Conservation (phyloP, 2,797 vertebrate species). For the Poecilia picta region DNA sequence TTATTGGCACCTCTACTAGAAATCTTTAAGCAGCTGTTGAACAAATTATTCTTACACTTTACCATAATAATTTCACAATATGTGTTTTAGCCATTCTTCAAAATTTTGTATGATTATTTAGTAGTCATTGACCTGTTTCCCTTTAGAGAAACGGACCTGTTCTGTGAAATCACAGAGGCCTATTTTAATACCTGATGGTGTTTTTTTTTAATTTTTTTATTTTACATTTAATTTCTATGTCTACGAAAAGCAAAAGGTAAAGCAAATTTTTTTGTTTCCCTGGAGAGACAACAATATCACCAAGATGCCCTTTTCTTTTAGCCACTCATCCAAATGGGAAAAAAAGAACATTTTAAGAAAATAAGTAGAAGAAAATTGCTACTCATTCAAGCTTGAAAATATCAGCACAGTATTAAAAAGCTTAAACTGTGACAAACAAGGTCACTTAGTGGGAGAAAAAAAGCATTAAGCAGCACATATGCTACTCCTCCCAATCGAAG, state of each 20-base stretch:
- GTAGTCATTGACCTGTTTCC: background rate
- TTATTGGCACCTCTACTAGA: background rate
- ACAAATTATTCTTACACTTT: background rate
- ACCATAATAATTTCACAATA: background rate
- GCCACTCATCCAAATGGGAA: background rate
- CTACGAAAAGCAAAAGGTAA: background rate
- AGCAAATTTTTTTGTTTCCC: background rate
- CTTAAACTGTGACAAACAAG: background rate
- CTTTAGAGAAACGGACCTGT: background rate
- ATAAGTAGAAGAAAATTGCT: background rate
- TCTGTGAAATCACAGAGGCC: background rate
- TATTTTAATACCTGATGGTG: background rate
- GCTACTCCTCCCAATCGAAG: background rate
- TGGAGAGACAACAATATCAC: background rate
- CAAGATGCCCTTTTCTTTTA: background rate
- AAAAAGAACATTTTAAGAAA: background rate
- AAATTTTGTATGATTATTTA: background rate
- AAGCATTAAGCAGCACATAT: background rate
- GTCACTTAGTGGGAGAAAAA: background rate
- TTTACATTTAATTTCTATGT: background rate
- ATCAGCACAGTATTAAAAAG: background rate
- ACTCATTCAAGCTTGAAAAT: background rate
- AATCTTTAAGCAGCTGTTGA: background rate
- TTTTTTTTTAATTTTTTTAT: background rate
- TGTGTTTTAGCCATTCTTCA: background rate